Evolutionary conservation across 23 tunicate genomes (phyloP).

Genomic region (Styela clava): DNA sequence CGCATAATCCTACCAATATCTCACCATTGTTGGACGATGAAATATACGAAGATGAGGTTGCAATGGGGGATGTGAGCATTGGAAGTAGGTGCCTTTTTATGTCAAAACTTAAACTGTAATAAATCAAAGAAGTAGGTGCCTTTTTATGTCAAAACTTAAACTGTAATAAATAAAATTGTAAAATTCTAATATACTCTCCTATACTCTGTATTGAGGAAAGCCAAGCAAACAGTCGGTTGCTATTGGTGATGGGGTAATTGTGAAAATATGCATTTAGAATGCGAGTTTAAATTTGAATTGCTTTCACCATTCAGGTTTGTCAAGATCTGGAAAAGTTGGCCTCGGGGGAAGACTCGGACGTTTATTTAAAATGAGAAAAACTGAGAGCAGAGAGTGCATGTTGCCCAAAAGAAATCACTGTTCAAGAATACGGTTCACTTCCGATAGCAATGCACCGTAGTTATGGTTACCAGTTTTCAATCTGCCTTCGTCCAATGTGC

Average conservation of each 20-base stretch:
- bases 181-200: too few species aligned
- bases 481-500: too few species aligned
- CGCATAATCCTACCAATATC: neutral
- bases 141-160: too few species aligned
- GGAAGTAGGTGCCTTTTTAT: neutral
- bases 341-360: neutral
- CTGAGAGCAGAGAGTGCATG: conserved; percentile 31
- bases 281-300: too few species aligned
- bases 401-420: conserved; percentile 1
- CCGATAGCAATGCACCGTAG: neutral
- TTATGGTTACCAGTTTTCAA: neutral
- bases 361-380: conserved; percentile 12
- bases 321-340: neutral
- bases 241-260: too few species aligned
- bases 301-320: neutral
- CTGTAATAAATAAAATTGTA: too few species aligned
- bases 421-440: neutral
- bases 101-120: too few species aligned
- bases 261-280: too few species aligned
- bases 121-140: too few species aligned
- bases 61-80: neutral
- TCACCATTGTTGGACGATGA: neutral
- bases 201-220: too few species aligned
- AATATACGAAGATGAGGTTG: neutral
- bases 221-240: too few species aligned